Evolutionary conservation across 2,888 invertebrate species (phyloP), one percentile per base, ranked within the genome.

Genomic region (Apamea crenata): DNA sequence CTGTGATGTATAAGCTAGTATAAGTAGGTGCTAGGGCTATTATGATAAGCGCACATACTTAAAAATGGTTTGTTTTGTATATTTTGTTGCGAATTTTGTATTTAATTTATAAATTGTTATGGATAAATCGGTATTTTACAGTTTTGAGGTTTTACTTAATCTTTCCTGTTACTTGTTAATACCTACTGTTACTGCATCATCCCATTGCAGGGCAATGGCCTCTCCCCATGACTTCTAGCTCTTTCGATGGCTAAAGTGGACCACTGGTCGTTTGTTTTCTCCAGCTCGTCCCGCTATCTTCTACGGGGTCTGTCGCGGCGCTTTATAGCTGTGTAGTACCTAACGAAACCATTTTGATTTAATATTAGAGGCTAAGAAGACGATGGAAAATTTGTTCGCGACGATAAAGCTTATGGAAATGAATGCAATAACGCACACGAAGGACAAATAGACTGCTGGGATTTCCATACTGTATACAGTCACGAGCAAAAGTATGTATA

Each of bases 81-180:
- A 92, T 92, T 93, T 91, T 92, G 92, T 94, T 93, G 93, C 89
- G 88, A 89, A 90, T 92, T 93, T 91, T 82, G 91, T 91, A 88
- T 87, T 89, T 91, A 80, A 74, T 68, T 84, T 91, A 90, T 92
- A 88, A 87, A 89, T 90, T 90, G 88, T 92, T 92, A 83, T 85
- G 84, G 83, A 93, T 92, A 93, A 92, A 92, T 89, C 81, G 88
- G 50, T 71, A 25, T 85, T 84, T 85, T 77, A 82, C 0, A 74
- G 5, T 56, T 36, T 77, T 8, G 32, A 18, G 1, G 78, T 83
- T 83, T 88, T 65, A 75, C 77, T 86, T 71, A 2, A 1, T 14
- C 3, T 7, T 71, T 61, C 61, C 59, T 61, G 56, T 36, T 12
- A 70, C 14, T 53, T 18, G 53, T 21, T 21, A 21, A 21, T 53